Evolutionary conservation across 1,140 invertebrate species (phyloP), one percentile per base, ranked within the genome.

Genomic region (Mercenaria mercenaria): DNA sequence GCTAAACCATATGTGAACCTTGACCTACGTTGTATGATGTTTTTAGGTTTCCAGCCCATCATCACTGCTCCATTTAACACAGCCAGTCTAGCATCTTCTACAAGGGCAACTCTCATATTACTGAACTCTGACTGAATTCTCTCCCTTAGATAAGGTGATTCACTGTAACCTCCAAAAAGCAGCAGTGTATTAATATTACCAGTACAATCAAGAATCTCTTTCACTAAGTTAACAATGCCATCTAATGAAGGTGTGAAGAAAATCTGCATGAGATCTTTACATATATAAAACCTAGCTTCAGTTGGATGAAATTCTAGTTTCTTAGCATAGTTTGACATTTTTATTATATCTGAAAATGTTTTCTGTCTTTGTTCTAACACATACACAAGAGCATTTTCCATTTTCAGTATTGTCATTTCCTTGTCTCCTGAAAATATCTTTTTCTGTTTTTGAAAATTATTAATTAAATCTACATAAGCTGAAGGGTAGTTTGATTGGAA

Each of bases 101-200:
- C 6, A 47, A 47, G 43, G 43, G 15, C 15, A 47, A 47, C 43
- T 47, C 43, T 47, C 43, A 47, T 47, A 15, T 47, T 6, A 47
- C 43, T 47, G 43, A 47, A 47, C 43, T 8, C 43, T 47, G 43
- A 47, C 43, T 47, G 43, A 47, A 47, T 47, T 47, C 43, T 47
- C 43, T 47, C 43, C 43, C 43, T 47, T 47, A 47, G 43, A 47
- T 47, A 47, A 8, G 6, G 43, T 15, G 43, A 47, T 26, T 89
- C 88, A 1, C 77, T 32, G 72, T 83, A 89, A 0, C 88, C 88
- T 4, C 88, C 88, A 4, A 89, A 79, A 15, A 89, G 67, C 4
- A 89, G 18, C 3, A 89, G 11, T 18, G 56, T 81, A 0, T 76
- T 18, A n/a, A n/a, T n/a, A 4, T 15, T 11, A 43, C 37, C 26